Evolutionary conservation across 2,113 vertebrate species (phyloP).

Genomic region (Glaucidium brasilianum): DNA sequence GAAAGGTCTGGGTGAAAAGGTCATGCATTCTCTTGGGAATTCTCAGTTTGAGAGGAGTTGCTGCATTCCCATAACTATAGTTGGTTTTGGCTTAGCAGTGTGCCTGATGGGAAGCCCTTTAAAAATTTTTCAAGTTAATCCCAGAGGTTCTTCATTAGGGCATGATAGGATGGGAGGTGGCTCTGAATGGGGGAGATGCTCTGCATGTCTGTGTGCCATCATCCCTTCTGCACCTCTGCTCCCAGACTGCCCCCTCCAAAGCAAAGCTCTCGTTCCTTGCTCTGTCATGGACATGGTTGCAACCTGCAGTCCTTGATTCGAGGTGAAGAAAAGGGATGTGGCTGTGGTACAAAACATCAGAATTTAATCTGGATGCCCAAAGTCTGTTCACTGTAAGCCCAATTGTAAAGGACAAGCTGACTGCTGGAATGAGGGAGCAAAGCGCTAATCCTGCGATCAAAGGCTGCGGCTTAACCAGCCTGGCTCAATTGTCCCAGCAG

Average conservation of each 20-base stretch:
- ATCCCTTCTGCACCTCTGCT: neutral
- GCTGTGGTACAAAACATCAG: too few species aligned
- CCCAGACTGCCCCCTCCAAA: neutral
- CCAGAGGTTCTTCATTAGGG: neutral
- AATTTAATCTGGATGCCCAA: neutral
- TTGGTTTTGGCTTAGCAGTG: neutral
- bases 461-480: neutral
- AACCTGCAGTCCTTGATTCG: too few species aligned
- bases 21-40: neutral
- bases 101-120: neutral
- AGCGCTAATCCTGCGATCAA: neutral
- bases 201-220: fast-evolving
- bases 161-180: neutral
- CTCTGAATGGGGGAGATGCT: neutral
- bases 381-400: neutral
- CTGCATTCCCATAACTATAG: too few species aligned
- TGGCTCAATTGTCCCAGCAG: neutral
- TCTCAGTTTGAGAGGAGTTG: neutral
- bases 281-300: neutral
- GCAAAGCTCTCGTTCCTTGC: neutral
- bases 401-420: neutral
- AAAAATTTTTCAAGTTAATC: neutral
- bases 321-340: neutral
- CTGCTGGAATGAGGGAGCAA: neutral
- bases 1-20: neutral